A percentile compares a stretch with the other conserved stretches of the same genome.
Conservation (phyloP, 64 coral and sea anemone genomes). For the Montipora cactus region DNA sequence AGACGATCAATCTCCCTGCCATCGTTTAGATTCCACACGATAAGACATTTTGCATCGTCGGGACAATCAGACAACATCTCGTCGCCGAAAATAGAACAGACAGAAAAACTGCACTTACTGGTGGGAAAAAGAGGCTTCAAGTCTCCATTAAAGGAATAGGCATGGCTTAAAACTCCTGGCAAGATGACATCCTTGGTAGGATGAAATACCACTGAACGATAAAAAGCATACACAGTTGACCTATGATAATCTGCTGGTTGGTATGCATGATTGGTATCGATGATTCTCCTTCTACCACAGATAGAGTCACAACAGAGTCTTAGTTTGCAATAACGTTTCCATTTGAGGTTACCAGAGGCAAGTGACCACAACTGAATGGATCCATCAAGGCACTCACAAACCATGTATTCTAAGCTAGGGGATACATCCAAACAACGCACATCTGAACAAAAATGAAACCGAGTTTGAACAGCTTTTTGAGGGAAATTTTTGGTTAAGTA, state of each 20-base stretch:
- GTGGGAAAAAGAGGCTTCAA: background rate
- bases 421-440: conserved; percentile 41
- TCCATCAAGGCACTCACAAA: conserved; percentile 19
- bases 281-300: too few species aligned
- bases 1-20: background rate
- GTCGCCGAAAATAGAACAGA: background rate
- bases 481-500: background rate
- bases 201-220: conserved; percentile 36
- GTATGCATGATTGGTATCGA: too few species aligned
- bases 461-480: background rate
- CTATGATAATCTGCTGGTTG: too few species aligned
- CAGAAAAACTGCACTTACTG: background rate
- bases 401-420: conserved; percentile 15
- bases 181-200: background rate
- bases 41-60: conserved; percentile 17
- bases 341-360: background rate
- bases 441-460: background rate
- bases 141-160: background rate
- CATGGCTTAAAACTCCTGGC: background rate
- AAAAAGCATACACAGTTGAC: background rate
- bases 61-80: conserved; percentile 12
- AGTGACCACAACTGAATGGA: conserved; percentile 30
- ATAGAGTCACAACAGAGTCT: too few species aligned
- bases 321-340: background rate
- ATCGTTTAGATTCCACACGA: conserved; percentile 8